Evolutionary conservation across 1,140 invertebrate species (phyloP), one percentile per base, ranked within the genome.

Genomic region (Trichomalopsis sarcophagae): DNA sequence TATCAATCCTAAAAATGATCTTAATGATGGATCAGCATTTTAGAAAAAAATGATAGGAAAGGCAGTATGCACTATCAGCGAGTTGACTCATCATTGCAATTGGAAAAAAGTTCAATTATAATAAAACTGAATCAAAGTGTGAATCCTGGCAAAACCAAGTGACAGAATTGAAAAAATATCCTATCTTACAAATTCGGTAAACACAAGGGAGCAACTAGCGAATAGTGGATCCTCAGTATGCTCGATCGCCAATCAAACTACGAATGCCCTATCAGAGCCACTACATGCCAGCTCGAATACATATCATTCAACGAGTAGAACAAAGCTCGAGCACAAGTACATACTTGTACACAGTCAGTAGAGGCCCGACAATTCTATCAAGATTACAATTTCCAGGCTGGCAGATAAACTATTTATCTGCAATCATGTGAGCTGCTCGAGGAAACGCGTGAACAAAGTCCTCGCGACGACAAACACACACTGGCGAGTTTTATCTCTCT

Each of bases 391-490:
- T 30, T 30, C 68, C 27, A 71, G 68, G 9, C 68, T 27, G 10
- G 10, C 0, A 36, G 73, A 75, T 75, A 76, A 40, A 21, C 27
- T 62, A 21, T 78, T 80, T 80, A 80, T 80, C 78, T 23, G 17
- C 47, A 40, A 69, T 80, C 62, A 80, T 68, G 78, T 33, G 36
- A 68, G 4, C 21, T 5, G 11, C 27, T 44, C 33, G 66, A 44
- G 81, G 84, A 87, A 81, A 44, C 74, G 36, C 80, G n/a, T 50
- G 69, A 81, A 40, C 50, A 81, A 40, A 84, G 69, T 78, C 40
- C 74, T 76, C 40, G 40, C 14, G 17, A 71, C 68, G 68, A 62
- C 55, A 7, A 62, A 17, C 21, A n/a, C 55, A 9, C 21, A n/a
- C 55, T 62, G 55, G 55, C 17, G 17, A 21, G 17, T 62, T n/a